These are phyloP conservation scores for Lerema accius DNA, from an alignment of 1,140 invertebrate species.

Conservation along the genomic window DNA sequence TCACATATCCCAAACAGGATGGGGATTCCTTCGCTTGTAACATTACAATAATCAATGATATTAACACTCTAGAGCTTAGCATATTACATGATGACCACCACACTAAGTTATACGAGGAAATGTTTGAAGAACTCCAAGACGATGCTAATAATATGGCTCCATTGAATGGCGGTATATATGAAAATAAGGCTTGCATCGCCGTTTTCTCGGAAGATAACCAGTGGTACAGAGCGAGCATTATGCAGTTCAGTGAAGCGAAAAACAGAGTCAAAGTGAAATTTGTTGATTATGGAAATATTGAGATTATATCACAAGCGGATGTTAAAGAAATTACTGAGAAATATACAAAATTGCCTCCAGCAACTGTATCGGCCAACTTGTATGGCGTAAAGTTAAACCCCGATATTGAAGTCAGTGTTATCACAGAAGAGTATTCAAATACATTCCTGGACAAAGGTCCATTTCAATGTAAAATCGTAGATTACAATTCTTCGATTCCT, in stretches of 20 bases:
- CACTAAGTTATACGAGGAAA: slow-evolving; percentile 48
- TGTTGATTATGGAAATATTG: slow-evolving; percentile 74
- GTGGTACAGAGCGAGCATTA: slow-evolving; percentile 69
- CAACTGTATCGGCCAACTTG: slow-evolving; percentile 54
- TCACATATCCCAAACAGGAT: slow-evolving; percentile 45
- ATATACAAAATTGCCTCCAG: slow-evolving; percentile 56
- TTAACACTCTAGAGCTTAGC: slow-evolving; percentile 53
- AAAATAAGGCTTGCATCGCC: slow-evolving; percentile 72
- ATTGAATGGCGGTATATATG: slow-evolving; percentile 64
- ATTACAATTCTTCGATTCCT: slow-evolving; percentile 42
- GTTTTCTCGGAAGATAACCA: slow-evolving; percentile 58
- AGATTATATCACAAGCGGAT: slow-evolving; percentile 55
- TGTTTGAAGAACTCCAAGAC: slow-evolving; percentile 56
- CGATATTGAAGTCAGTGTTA: slow-evolving; percentile 41
- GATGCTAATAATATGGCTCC: slow-evolving; percentile 44
- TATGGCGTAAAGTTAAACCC: slow-evolving; percentile 55
- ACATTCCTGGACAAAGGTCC: slow-evolving; percentile 64
- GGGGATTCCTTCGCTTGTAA: slow-evolving; percentile 57
- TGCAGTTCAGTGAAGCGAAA: slow-evolving; percentile 62
- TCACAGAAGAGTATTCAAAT: slow-evolving; percentile 47
- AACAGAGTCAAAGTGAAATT: slow-evolving; percentile 67
- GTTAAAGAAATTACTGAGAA: slow-evolving; percentile 61
- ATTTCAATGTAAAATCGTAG: slow-evolving; percentile 55
- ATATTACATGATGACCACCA: slow-evolving; percentile 54
- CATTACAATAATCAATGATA: slow-evolving; percentile 56